Evolutionary conservation across 2,888 invertebrate species (phyloP).

Genomic region (Chymomyza procnemis): DNA sequence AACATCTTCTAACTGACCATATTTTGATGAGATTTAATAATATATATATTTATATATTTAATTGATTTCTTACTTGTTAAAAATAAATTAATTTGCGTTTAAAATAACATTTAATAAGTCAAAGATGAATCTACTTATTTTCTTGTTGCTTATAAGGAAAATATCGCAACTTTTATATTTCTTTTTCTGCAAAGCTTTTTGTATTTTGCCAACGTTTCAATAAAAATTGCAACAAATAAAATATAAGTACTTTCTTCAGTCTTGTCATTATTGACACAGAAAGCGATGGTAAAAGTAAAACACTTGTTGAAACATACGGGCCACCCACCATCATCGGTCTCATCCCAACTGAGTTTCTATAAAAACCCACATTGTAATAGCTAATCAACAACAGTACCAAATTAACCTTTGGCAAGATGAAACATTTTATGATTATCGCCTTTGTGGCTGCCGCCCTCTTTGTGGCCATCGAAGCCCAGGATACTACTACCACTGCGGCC

Average conservation of each 20-base stretch:
- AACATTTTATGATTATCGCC: background rate
- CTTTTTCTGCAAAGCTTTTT: too few relatives aligned
- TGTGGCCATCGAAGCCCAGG: background rate
- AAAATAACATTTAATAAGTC: too few relatives aligned
- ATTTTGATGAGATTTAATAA: too few relatives aligned
- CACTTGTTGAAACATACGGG: conserved; percentile 1
- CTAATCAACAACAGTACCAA: background rate
- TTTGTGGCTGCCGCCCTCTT: background rate
- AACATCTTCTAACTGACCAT: too few relatives aligned
- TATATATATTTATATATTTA: too few relatives aligned
- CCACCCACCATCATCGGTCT: background rate
- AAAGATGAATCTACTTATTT: too few relatives aligned
- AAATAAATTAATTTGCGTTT: too few relatives aligned
- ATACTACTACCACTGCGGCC: background rate
- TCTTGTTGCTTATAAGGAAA: too few relatives aligned
- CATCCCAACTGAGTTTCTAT: background rate
- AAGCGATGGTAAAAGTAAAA: background rate
- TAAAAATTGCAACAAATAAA: background rate
- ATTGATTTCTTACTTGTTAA: too few relatives aligned
- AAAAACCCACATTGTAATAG: background rate
- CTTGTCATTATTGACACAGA: background rate
- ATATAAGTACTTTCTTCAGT: background rate
- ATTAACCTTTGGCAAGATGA: background rate
- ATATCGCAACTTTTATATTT: too few relatives aligned
- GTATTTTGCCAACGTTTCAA: too few relatives aligned